Base-by-base conservation (phyloP, 1,140 invertebrate species). In the Battus philenor region DNA sequence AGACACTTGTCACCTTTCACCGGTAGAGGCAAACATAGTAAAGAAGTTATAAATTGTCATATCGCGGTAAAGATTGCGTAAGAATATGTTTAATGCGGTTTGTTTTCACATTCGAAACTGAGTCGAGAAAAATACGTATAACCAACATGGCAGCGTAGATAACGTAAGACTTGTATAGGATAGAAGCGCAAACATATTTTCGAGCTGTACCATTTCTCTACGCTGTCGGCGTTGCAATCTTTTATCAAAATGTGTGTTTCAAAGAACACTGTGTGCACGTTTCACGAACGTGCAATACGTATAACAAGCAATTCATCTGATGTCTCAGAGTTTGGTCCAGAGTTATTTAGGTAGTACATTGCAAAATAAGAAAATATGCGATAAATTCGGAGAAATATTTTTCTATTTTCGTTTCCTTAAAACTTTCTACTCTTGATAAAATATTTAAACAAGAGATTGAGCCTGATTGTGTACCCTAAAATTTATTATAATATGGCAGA, bases 61-160 rank as follows among this genome's bases (percentile, higher is more conserved):
- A n/a, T n/a, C n/a, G n/a, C n/a, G n/a, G n/a, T n/a, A n/a, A n/a
- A n/a, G n/a, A n/a, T n/a, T n/a, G n/a, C n/a, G 4, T 32, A 15
- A 15, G 2, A 16, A 32, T 32, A n/a, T 11, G 3, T 30, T 32
- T 13, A 17, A 2, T 16, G n/a, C 13, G n/a, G 13, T 1, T 12
- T 31, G 2, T 3, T 32, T 32, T 2, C 15, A n/a, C 4, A 2
- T 12, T 32, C 4, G 4, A 13, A n/a, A 11, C 7, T 7, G 11
- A 2, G 13, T 11, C 12, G 4, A n/a, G 16, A 16, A 0, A 16
- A 11, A 29, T 1, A 29, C n/a, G 11, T 9, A 5, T 50, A 55
- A 56, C 50, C 54, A 59, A 59, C 59, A 58, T 65, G 54, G 64
- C 54, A 64, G 43, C 26, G 32, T 43, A 62, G 62, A 64, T 62